Evolutionary conservation across 2,113 vertebrate genomes (phyloP).

Genomic region (Pimephales promelas): DNA sequence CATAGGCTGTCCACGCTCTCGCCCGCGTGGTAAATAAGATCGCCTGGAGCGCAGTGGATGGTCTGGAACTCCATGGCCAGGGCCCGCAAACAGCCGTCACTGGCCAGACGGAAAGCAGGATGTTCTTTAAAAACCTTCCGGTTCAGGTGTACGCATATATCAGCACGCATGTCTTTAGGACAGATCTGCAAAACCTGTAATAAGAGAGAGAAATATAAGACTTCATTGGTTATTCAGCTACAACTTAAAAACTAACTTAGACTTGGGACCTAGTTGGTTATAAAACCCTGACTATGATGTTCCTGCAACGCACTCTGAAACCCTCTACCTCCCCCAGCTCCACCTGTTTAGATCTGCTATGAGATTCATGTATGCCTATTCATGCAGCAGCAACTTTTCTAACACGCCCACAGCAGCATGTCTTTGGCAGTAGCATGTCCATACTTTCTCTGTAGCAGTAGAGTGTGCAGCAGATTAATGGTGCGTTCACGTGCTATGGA

Average conservation of each 20-base stretch:
- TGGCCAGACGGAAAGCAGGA: constrained; percentile 93
- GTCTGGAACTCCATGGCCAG: constrained; percentile 99
- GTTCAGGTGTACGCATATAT: constrained; percentile 97
- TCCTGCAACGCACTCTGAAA: not conserved
- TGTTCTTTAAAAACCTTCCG: constrained; percentile 99
- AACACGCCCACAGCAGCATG: not conserved
- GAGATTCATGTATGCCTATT: not conserved
- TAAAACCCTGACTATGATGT: too few relatives aligned
- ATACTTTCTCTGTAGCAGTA: not conserved
- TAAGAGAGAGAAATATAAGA: not conserved
- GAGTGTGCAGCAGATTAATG: not conserved
- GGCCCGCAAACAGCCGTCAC: constrained; percentile 91
- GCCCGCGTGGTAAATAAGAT: constrained; percentile 96
- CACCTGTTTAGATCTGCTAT: not conserved
- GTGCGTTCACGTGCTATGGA: too few relatives aligned
- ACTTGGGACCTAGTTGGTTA: too few relatives aligned
- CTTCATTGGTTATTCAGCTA: too few relatives aligned
- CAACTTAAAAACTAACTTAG: too few relatives aligned
- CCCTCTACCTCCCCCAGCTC: not conserved
- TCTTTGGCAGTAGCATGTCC: not conserved
- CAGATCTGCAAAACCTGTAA: constrained; percentile 95
- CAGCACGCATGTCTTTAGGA: constrained; percentile 98
- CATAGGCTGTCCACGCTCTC: constrained; percentile 98
- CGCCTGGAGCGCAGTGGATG: constrained; percentile 94
- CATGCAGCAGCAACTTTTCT: not conserved